These are phyloP conservation scores for Papilio dardanus DNA, from an alignment of 1,140 invertebrate species.

Conservation along the genomic window DNA sequence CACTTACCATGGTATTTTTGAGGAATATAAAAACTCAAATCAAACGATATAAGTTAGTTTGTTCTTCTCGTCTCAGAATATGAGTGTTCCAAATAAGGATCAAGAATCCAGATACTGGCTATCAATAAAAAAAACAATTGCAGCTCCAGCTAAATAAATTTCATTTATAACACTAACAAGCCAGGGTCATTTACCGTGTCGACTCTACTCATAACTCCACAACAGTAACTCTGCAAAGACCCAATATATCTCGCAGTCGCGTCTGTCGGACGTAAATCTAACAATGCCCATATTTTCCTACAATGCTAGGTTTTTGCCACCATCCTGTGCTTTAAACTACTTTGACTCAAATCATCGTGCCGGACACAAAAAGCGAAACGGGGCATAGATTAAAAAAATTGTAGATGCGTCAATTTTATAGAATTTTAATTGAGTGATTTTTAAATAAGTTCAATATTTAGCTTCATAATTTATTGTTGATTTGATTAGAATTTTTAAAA, in stretches of 20 bases:
- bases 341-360: slow-evolving; percentile 45
- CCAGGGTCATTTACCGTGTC: slow-evolving; percentile 1
- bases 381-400: slow-evolving; percentile 36
- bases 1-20: neutral
- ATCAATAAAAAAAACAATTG: neutral
- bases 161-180: neutral
- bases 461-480: neutral
- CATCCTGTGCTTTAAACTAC: slow-evolving; percentile 50
- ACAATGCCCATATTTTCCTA: slow-evolving; percentile 17
- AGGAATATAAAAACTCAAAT: too few species aligned
- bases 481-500: neutral
- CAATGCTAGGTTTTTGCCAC: slow-evolving; percentile 53
- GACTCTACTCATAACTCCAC: slow-evolving; percentile 19
- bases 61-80: too few species aligned
- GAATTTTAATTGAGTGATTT: neutral
- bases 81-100: too few species aligned
- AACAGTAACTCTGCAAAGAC: slow-evolving; percentile 30
- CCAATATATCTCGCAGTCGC: slow-evolving; percentile 18
- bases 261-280: slow-evolving; percentile 25
- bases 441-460: neutral
- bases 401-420: neutral
- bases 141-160: neutral
- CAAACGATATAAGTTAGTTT: too few species aligned
- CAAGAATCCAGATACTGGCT: neutral
- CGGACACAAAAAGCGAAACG: slow-evolving; percentile 44